Base-by-base conservation (phyloP, 2,797 vertebrate species). In the Semaprochilodus insignis region DNA sequence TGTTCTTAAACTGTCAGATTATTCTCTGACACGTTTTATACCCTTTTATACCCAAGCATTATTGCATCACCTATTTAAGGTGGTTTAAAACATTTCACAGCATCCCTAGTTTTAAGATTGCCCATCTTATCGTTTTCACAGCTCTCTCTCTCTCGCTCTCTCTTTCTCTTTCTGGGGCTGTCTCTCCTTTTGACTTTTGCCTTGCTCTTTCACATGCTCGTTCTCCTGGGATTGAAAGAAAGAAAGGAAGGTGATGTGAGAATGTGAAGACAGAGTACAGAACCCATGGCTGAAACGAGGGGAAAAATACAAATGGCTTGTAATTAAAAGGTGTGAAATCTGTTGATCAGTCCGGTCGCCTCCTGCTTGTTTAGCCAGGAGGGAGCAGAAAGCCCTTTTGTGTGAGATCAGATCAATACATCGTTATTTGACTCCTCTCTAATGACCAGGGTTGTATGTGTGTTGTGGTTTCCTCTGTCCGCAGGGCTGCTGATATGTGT, bases 321-420 rank as follows among this genome's bases (percentile, higher is more conserved):
- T 90, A 91, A 93, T 94, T 91, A 92, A 93, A 90, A 87, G 84
- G 81, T 82, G 87, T 78, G 83, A 85, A 81, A 89, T 88, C 88
- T 74, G 90, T 86, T 88, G 85, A 82, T 91, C 88, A 87, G 16
- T 27, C 2, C n/a, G 81, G 89, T 7, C 15, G 13, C 59, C 44
- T 54, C 36, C 44, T n/a, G 48, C 57, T 23, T 55, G 13, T 52
- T 34, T n/a, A 71, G 6, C 62, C 66, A 55, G 40, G 59, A 40
- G 54, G 51, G 54, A 69, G 34, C 31, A 63, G 69, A 65, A 74
- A 84, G 85, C 80, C 81, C 89, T 83, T 88, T 85, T 86, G 85
- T 81, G 88, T 82, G 82, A 85, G 80, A 73, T 83, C 73, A 78
- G 88, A 92, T 93, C 91, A 90, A 92, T 93, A 90, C 75, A 78